phyloP scores from a whole-genome alignment of 2,113 vertebrate species.

The Nesogale talazaci region DNA sequence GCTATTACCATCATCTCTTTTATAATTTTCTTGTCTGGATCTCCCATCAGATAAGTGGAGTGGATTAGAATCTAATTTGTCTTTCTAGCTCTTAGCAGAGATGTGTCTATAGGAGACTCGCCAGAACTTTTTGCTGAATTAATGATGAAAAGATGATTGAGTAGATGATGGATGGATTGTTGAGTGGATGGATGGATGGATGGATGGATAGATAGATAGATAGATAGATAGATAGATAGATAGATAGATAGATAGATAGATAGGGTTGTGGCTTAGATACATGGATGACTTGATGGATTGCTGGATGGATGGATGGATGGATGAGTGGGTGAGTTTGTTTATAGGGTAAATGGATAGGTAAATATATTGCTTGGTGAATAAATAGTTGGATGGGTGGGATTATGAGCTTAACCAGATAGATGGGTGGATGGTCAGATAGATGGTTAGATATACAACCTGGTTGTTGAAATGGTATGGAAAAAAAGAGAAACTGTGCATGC shows the following conservation, averaged over 20 bases:
- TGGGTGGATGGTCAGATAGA: not conserved
- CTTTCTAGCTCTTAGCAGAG: not conserved
- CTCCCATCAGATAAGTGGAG: not conserved
- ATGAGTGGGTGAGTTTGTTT: not conserved
- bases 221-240: not conserved
- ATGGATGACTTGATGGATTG: not conserved
- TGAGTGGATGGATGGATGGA: not conserved
- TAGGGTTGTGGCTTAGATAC: not conserved
- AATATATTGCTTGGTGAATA: not conserved
- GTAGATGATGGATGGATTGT: not conserved
- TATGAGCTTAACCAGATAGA: not conserved
- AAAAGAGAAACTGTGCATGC: constrained; percentile 26
- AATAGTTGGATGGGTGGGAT: not conserved
- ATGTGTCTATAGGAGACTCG: not conserved
- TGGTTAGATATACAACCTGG: constrained; percentile 26
- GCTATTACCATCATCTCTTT: constrained; percentile 19
- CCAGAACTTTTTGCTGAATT: constrained; percentile 17
- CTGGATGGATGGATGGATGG: not conserved
- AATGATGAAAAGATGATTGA: constrained; percentile 6
- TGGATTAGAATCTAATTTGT: constrained; percentile 35
- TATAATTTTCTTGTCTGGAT: constrained; percentile 46
- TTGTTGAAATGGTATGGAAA: constrained; percentile 48
- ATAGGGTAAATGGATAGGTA: not conserved
- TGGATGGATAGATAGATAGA: not conserved
- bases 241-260: not conserved